Conservation (phyloP, 2,888 invertebrate genomes). For the Netelia melanura region DNA sequence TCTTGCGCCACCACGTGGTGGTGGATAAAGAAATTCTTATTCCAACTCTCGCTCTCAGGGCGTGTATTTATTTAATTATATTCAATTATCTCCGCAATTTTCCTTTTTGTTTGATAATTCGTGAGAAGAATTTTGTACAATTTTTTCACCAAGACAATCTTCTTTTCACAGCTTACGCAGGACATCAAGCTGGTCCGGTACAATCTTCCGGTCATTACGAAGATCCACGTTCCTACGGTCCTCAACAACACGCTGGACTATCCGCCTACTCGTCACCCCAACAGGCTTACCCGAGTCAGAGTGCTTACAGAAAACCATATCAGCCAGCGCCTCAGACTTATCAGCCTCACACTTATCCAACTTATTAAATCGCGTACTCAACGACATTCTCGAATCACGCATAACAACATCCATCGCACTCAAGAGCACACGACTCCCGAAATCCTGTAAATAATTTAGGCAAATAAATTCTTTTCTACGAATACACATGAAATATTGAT, state of each 20-base stretch:
- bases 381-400: conserved; percentile 31
- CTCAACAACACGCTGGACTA: conserved; percentile 63
- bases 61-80: neutral
- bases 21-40: neutral
- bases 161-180: conserved; percentile 73
- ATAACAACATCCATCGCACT: conserved; percentile 57
- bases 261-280: conserved; percentile 58
- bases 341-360: conserved; percentile 79
- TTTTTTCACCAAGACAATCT: conserved; percentile 12
- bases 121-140: neutral
- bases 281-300: conserved; percentile 60
- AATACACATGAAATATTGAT: conserved; percentile 17
- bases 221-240: conserved; percentile 62
- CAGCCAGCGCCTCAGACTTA: conserved; percentile 74
- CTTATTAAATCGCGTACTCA: conserved; percentile 73
- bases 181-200: conserved; percentile 66
- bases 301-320: conserved; percentile 68
- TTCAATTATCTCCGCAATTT: neutral
- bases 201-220: conserved; percentile 71
- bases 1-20: conserved; percentile 14
- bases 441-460: conserved; percentile 83
- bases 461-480: conserved; percentile 82
- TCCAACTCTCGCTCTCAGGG: too few relatives aligned
- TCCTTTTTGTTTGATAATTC: neutral
- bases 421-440: conserved; percentile 57